phyloP scores from a whole-genome alignment of 2,888 invertebrate genomes.

The Gnatocerus cornutus region DNA sequence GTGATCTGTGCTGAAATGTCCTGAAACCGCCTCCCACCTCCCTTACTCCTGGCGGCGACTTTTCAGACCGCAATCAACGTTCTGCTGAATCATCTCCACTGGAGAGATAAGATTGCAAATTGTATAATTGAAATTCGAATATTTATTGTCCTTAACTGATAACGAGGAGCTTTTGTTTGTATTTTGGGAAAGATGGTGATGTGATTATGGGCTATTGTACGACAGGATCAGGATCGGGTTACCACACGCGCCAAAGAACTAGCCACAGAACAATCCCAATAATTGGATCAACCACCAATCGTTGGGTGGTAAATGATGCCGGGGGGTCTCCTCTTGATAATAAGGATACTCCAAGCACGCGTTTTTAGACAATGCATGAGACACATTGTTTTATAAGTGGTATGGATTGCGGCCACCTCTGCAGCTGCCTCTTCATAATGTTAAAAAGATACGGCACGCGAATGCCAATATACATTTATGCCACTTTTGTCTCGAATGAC shows the following conservation, averaged over 20 bases:
- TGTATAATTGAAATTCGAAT: constrained; percentile 59
- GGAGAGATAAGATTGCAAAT: constrained; percentile 55
- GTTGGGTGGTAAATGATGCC: constrained; percentile 41
- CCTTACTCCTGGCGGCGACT: constrained; percentile 47
- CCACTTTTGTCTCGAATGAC: constrained; percentile 31
- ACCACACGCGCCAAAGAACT: constrained; percentile 40
- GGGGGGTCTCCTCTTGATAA: constrained; percentile 44
- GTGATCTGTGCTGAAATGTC: constrained; percentile 65
- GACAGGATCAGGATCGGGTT: constrained; percentile 30
- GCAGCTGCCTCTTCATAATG: constrained; percentile 57
- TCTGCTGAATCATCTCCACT: constrained; percentile 56
- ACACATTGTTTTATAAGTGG: constrained; percentile 48
- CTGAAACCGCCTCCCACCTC: constrained; percentile 59
- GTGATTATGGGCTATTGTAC: constrained; percentile 30
- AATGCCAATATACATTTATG: constrained; percentile 55
- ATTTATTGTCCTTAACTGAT: constrained; percentile 35
- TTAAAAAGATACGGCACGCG: constrained; percentile 64
- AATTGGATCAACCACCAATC: constrained; percentile 22
- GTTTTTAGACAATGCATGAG: constrained; percentile 41
- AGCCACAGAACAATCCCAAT: constrained; percentile 22
- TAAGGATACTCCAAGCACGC: constrained; percentile 38
- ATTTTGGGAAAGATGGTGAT: constrained; percentile 31
- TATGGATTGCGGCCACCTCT: constrained; percentile 60
- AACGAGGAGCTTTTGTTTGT: constrained; percentile 23
- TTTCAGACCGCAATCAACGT: constrained; percentile 54